Conservation (phyloP, 1,140 invertebrate genomes). For the Lepidotrigona ventralis region DNA sequence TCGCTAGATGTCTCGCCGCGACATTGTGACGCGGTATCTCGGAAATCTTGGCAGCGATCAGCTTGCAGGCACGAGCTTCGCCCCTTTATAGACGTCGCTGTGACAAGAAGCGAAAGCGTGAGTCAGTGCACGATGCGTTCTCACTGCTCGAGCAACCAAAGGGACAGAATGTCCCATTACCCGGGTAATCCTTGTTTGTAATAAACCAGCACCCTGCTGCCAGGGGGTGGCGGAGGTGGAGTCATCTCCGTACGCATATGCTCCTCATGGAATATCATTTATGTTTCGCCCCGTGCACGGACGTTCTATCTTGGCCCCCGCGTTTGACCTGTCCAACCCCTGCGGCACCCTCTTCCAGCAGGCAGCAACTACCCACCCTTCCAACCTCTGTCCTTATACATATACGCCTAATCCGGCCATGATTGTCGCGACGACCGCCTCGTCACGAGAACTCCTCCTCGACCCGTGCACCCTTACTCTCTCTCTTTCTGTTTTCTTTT, state of each 20-base stretch:
- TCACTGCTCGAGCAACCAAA: conserved; percentile 54
- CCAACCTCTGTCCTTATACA: conserved; percentile 69
- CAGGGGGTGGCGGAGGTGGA: conserved; percentile 59
- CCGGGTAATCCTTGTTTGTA: conserved; percentile 80
- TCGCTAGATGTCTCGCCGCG: background rate
- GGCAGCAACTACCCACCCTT: background rate
- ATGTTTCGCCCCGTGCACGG: conserved; percentile 70
- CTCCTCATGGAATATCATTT: conserved; percentile 80
- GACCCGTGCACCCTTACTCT: conserved; percentile 28
- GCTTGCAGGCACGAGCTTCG: background rate
- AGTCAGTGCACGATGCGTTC: conserved; percentile 60
- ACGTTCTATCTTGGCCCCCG: conserved; percentile 62
- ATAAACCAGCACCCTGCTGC: conserved; percentile 78
- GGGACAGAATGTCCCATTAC: conserved; percentile 78
- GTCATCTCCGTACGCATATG: conserved; percentile 76
- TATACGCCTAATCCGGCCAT: conserved; percentile 74
- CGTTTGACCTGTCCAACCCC: conserved; percentile 65
- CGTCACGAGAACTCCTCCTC: conserved; percentile 59
- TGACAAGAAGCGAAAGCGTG: conserved; percentile 38
- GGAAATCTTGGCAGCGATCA: conserved; percentile 45
- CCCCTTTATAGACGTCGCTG: conserved; percentile 28
- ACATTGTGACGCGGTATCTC: background rate
- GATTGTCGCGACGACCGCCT: conserved; percentile 69
- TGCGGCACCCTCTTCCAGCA: conserved; percentile 37
- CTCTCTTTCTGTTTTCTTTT: conserved; percentile 24